Conservation (phyloP, 2,888 invertebrate species). For the Leptura quadrifasciata region DNA sequence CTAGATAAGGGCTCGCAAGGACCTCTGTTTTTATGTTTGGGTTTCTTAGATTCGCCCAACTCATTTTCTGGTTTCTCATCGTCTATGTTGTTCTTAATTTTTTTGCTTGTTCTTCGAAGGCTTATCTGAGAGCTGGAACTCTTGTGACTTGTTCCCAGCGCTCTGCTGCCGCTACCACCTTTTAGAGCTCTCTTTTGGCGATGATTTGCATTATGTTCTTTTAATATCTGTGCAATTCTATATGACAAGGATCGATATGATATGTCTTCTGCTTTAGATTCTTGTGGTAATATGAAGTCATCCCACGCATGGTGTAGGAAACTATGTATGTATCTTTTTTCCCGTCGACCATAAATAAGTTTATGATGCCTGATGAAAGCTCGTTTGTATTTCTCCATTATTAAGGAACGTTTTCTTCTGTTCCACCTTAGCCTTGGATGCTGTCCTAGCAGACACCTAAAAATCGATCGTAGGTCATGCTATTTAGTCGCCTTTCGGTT, state of each 20-base stretch:
- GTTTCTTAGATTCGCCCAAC: slow-evolving; percentile 61
- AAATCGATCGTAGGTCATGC: slow-evolving; percentile 31
- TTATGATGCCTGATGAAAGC: slow-evolving; percentile 66
- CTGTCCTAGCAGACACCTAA: slow-evolving; percentile 87
- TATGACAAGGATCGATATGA: slow-evolving; percentile 36
- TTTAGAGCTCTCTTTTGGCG: slow-evolving; percentile 64
- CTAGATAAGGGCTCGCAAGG: slow-evolving; percentile 82
- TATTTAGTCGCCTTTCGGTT: too few relatives aligned
- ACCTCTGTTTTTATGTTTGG: slow-evolving; percentile 73
- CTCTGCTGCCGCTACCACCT: slow-evolving; percentile 67
- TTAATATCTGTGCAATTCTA: slow-evolving; percentile 39
- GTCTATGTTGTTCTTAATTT: slow-evolving; percentile 56
- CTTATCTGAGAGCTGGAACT: slow-evolving; percentile 65
- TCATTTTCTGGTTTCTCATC: slow-evolving; percentile 61
- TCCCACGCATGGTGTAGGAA: slow-evolving; percentile 60
- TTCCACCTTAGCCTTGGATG: slow-evolving; percentile 92
- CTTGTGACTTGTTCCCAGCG: slow-evolving; percentile 67
- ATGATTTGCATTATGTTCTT: slow-evolving; percentile 33
- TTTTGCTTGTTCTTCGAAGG: slow-evolving; percentile 65
- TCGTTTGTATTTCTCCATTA: slow-evolving; percentile 69
- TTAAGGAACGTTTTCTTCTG: slow-evolving; percentile 79
- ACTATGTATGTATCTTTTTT: slow-evolving; percentile 69
- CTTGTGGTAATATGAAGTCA: not conserved
- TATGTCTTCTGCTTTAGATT: slow-evolving; percentile 3
- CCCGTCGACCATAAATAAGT: slow-evolving; percentile 59